Evolutionary conservation across 2,113 vertebrate genomes (phyloP), one percentile per base, ranked within the genome.

Genomic region (Eulemur macaco): DNA sequence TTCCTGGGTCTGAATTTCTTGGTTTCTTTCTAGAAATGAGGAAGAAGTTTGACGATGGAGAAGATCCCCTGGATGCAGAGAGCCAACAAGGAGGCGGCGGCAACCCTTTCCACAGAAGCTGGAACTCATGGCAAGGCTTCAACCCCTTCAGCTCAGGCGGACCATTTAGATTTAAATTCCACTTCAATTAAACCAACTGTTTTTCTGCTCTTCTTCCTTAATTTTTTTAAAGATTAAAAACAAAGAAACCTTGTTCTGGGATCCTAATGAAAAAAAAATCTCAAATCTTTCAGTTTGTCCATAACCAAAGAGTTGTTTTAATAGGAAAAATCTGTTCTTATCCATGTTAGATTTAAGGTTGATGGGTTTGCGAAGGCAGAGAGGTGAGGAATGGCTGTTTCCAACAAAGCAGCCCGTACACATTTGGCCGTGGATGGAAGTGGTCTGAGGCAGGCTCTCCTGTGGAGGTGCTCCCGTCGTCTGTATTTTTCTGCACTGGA

Each of bases 151-250:
- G 99, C 91, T 99, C 99, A 1, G 99, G 99, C 97, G 99, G 99
- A 98, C 99, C 99, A 5, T 99, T 99, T 97, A 99, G 99, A 98
- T 99, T 99, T 97, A 99, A 99, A 97, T 99, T 99, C 94, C 99
- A 99, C 98, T 99, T 99, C 98, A 99, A 99, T 98, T 99, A 99
- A 99, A 98, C 95, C 97, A 97, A 98, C 98, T 97, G 37, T 93
- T 94, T 97, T 96, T 86, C 73, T 95, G 89, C 95, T 97, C 91
- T 78, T 98, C 91, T 93, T 98, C 97, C 97, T 97, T 98, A 97
- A 97, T 73, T 95, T 42, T 93, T 98, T 94, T 87, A 96, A 98
- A 98, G 86, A 98, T 98, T 98, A 98, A 98, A 97, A 97, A 95
- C 95, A 91, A 96, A 83, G 18, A 86, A 98, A 95, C 89, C 39